phyloP scores from a whole-genome alignment of 1,140 invertebrate genomes.

The Holotrichia oblita region DNA sequence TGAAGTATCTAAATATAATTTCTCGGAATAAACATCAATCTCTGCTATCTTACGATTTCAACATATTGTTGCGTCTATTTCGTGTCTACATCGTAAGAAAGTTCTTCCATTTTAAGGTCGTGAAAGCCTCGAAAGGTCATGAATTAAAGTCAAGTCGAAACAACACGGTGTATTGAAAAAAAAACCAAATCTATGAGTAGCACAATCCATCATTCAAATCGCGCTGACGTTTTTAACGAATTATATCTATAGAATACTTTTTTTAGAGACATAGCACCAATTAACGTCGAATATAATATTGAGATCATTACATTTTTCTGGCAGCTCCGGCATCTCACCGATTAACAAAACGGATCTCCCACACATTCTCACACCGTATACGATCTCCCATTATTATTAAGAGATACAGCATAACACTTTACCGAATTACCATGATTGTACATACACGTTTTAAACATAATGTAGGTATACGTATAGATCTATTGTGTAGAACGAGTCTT shows the following conservation, averaged over 20 bases:
- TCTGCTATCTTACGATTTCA: background rate
- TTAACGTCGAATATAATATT: too few relatives aligned
- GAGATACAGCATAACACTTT: background rate
- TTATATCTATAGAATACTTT: background rate
- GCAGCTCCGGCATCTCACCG: too few relatives aligned
- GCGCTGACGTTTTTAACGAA: background rate
- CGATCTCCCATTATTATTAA: background rate
- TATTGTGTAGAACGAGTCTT: too few relatives aligned
- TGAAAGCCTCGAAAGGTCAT: slow-evolving; percentile 29
- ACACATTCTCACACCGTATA: background rate
- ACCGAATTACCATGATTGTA: too few relatives aligned
- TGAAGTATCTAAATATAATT: too few relatives aligned
- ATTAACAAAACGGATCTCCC: background rate
- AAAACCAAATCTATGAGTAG: background rate
- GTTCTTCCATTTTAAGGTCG: background rate
- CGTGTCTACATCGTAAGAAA: background rate
- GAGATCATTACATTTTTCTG: too few relatives aligned
- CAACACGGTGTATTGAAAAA: background rate
- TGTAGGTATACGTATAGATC: too few relatives aligned
- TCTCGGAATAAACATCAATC: too few relatives aligned
- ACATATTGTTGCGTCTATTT: background rate
- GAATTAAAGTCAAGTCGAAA: background rate
- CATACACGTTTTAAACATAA: too few relatives aligned
- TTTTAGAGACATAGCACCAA: too few relatives aligned
- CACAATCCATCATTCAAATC: background rate